A percentile compares a stretch with the other conserved stretches of the same genome.
Conservation (phyloP, 2,888 invertebrate genomes). For the Nemotelus nigrinus region DNA sequence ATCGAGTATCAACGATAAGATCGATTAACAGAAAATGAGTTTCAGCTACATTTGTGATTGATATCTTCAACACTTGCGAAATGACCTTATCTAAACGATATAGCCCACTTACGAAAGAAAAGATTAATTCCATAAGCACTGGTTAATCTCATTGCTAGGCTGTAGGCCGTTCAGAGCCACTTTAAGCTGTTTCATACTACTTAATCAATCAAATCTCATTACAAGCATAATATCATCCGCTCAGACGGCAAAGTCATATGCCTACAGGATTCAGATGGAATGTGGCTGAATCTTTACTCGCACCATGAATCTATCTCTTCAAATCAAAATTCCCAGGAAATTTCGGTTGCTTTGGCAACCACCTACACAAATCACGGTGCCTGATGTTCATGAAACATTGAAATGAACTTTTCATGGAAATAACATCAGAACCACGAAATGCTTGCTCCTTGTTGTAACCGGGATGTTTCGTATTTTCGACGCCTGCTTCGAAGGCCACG, state of each 20-base stretch:
- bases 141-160: too few species aligned
- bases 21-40: too few species aligned
- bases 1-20: too few species aligned
- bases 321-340: not conserved
- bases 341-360: not conserved
- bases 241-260: not conserved
- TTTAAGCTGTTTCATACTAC: constrained; percentile 14
- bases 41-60: too few species aligned
- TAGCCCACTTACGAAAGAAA: too few species aligned
- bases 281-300: not conserved
- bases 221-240: not conserved
- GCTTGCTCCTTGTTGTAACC: not conserved
- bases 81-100: too few species aligned
- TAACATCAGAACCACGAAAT: not conserved
- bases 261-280: not conserved
- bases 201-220: constrained; percentile 13
- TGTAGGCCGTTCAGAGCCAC: constrained; percentile 1
- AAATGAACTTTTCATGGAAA: constrained; percentile 13
- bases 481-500: not conserved
- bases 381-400: not conserved
- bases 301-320: not conserved
- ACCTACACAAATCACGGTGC: not conserved
- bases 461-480: not conserved
- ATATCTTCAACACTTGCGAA: too few species aligned
- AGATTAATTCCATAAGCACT: too few species aligned